Conservation (phyloP, 1,140 invertebrate genomes). For the Amyelois transitella region DNA sequence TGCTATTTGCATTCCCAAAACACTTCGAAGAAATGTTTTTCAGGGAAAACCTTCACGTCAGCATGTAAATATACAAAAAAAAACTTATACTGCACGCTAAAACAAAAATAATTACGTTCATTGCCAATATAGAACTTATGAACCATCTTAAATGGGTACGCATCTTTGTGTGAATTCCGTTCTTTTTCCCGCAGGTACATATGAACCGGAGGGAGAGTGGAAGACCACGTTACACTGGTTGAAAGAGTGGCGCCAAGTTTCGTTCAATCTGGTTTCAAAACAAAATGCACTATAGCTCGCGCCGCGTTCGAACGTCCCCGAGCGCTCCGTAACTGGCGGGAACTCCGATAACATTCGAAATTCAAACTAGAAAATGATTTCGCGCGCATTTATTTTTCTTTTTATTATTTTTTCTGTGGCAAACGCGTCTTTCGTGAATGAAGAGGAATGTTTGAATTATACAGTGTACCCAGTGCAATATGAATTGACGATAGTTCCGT, state of each 20-base stretch:
- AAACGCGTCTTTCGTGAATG: slow-evolving; percentile 35
- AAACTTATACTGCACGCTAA: background rate
- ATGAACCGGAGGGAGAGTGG: background rate
- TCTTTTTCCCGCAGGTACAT: background rate
- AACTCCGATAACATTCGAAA: slow-evolving; percentile 10
- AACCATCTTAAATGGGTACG: slow-evolving; percentile 4
- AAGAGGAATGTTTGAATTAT: slow-evolving; percentile 65
- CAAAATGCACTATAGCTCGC: slow-evolving; percentile 12
- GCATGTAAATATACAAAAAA: background rate
- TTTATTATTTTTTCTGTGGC: slow-evolving; percentile 20
- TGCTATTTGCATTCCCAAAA: too few species aligned
- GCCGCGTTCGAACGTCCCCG: slow-evolving; percentile 23
- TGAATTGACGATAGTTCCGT: slow-evolving; percentile 50
- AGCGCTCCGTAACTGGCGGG: slow-evolving; percentile 14
- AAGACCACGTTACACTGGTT: slow-evolving; percentile 17
- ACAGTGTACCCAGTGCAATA: slow-evolving; percentile 67
- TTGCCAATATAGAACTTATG: background rate
- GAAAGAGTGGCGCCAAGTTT: slow-evolving; percentile 17
- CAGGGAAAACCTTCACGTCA: background rate
- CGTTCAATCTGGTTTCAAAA: slow-evolving; percentile 9
- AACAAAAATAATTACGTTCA: background rate
- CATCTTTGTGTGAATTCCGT: slow-evolving; percentile 4
- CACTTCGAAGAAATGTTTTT: background rate
- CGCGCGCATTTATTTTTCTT: slow-evolving; percentile 23
- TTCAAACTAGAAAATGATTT: slow-evolving; percentile 31